Percentiles rank a stretch among this genome's conserved stretches.
These are phyloP conservation scores for Onthophagus sagittarius DNA, from an alignment of 2,888 invertebrate species.

Conservation along the genomic window DNA sequence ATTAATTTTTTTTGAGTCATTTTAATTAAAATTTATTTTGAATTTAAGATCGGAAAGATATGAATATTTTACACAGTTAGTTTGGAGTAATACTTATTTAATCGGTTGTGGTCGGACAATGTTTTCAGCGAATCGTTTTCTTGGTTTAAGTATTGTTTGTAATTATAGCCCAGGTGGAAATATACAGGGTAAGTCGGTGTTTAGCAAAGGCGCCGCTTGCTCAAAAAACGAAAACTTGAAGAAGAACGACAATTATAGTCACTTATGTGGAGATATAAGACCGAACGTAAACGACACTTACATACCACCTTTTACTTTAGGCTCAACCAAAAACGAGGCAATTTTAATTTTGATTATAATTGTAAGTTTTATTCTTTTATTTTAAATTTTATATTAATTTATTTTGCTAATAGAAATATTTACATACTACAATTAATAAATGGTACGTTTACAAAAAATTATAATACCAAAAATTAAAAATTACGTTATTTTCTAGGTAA, in stretches of 20 bases:
- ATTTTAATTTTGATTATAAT: not conserved
- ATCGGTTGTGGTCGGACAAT: conserved; percentile 17
- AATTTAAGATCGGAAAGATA: conserved; percentile 4
- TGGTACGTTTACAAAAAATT: not conserved
- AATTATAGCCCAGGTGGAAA: conserved; percentile 16
- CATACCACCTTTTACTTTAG: not conserved
- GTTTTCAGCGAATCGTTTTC: not conserved
- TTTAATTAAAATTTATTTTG: not conserved
- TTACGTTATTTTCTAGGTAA: not conserved
- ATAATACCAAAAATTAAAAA: not conserved
- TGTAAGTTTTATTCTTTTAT: not conserved
- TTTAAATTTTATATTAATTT: not conserved
- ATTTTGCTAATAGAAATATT: not conserved
- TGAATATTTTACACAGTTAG: conserved; percentile 18
- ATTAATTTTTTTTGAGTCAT: not conserved
- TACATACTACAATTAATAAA: not conserved
- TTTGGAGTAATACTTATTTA: conserved; percentile 14
- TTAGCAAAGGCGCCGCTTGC: conserved; percentile 8
- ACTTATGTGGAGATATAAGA: conserved; percentile 9
- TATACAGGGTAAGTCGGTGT: not conserved
- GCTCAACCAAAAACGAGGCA: not conserved
- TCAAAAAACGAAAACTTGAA: conserved; percentile 8
- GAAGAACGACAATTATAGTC: not conserved
- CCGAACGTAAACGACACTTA: not conserved
- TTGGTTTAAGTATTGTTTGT: conserved; percentile 14